phyloP scores from a whole-genome alignment of 1,140 invertebrate species.

The Danaus melanippus region DNA sequence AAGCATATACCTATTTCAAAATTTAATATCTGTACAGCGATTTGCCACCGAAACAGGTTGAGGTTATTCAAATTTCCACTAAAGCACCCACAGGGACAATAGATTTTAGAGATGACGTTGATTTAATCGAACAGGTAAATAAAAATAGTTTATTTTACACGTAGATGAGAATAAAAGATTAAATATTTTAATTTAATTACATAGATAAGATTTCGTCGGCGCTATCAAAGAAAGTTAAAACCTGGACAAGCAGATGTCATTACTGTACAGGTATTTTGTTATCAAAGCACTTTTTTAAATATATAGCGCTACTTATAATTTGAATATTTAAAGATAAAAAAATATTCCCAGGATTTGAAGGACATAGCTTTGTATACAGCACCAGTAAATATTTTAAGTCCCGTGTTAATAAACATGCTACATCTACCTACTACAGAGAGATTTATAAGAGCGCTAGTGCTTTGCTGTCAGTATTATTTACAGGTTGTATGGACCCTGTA shows the following conservation, averaged over 20 bases:
- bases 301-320: background rate
- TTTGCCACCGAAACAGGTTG: constrained; percentile 38
- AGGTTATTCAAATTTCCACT: constrained; percentile 40
- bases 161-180: constrained; percentile 3
- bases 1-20: background rate
- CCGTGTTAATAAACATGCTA: constrained; percentile 74
- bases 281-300: constrained; percentile 1
- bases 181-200: constrained; percentile 22
- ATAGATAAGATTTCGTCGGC: constrained; percentile 73
- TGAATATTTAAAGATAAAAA: background rate
- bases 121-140: constrained; percentile 61
- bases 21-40: constrained; percentile 34
- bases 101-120: constrained; percentile 61
- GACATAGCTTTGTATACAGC: constrained; percentile 76
- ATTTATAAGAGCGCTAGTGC: constrained; percentile 75
- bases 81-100: constrained; percentile 56
- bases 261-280: constrained; percentile 69
- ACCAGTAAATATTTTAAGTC: constrained; percentile 66
- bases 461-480: constrained; percentile 76
- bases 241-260: constrained; percentile 71
- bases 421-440: constrained; percentile 74
- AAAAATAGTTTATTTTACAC: no score
- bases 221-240: constrained; percentile 72
- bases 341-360: constrained; percentile 70
- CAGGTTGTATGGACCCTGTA: constrained; percentile 47